These are phyloP conservation scores for Speoplatyrhinus poulsoni DNA, from an alignment of 2,113 vertebrate species.

Conservation along the genomic window DNA sequence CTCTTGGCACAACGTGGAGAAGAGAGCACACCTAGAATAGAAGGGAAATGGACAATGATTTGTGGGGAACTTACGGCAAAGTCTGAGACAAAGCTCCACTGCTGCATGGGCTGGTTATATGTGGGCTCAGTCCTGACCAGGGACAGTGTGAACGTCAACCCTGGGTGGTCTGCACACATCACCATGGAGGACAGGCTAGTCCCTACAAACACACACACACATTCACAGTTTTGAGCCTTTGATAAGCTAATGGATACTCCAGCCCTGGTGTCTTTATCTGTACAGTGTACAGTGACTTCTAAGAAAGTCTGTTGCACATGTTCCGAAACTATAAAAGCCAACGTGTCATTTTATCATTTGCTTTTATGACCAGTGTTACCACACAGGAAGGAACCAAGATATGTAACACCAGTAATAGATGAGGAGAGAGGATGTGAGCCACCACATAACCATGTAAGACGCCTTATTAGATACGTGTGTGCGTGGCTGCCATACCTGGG, in stretches of 20 bases:
- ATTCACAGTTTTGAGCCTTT: slow-evolving; percentile 2
- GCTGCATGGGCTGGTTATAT: slow-evolving; percentile 82
- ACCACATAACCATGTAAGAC: slow-evolving; percentile 51
- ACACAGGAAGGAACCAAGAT: slow-evolving; percentile 53
- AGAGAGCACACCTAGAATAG: background rate
- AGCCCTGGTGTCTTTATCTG: background rate
- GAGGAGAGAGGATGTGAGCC: slow-evolving; percentile 35
- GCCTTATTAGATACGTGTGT: slow-evolving; percentile 14
- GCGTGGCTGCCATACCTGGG: slow-evolving; percentile 64
- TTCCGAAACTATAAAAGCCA: slow-evolving; percentile 37
- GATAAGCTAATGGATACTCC: slow-evolving; percentile 2
- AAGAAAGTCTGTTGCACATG: slow-evolving; percentile 34
- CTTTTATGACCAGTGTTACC: slow-evolving; percentile 54
- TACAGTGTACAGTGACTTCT: slow-evolving; percentile 40
- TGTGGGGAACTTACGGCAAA: slow-evolving; percentile 73
- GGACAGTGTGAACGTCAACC: slow-evolving; percentile 74
- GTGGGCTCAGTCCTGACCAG: slow-evolving; percentile 75
- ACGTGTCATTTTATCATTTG: slow-evolving; percentile 60
- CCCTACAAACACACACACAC: slow-evolving; percentile 54
- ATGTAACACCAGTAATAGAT: slow-evolving; percentile 65
- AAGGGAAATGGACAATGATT: background rate
- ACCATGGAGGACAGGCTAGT: slow-evolving; percentile 75
- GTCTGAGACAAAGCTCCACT: slow-evolving; percentile 80
- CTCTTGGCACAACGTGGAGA: background rate
- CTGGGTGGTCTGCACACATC: slow-evolving; percentile 78